Evolutionary conservation across 2,888 invertebrate genomes (phyloP), one percentile per base, ranked within the genome.

Genomic region (Tortricodes alternella): DNA sequence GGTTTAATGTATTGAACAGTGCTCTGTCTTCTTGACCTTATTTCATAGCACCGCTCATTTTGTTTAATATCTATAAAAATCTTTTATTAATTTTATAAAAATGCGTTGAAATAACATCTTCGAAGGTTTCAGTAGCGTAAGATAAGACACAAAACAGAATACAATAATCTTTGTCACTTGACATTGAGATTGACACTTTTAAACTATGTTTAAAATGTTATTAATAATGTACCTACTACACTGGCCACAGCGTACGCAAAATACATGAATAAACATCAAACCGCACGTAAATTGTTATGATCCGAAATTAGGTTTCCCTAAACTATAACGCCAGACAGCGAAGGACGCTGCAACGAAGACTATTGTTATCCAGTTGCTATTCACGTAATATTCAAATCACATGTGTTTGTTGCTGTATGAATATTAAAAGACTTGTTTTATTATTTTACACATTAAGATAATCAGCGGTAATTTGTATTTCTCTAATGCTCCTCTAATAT

Each of bases 1-100:
- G 53, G 53, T 53, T 53, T 55, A 43, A 56, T 56, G 37, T 32
- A 16, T 50, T 38, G 9, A 44, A 24, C 49, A 50, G 56, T 38
- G 29, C 49, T 41, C 24, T 29, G 53, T 48, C 37, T 37, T 11
- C 21, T 37, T 38, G 44, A 38, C 50, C 37, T 56, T 38, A 21
- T 49, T 55, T 49, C 18, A 21, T 21, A 41, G 35, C 11, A 23
- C 15, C 2, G 27, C 23, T 18, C 32, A 24, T 21, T 53, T 32
- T 29, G 9, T 46, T 8, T 4, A 5, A 9, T 27, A 18, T n/a
- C 27, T 44, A 29, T n/a, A 29, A n/a, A n/a, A n/a, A n/a, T n/a
- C n/a, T 18, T 18, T 41, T 41, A 15, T 5, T 41, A 15, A 13
- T 41, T 24, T 24, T 23, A 24, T 23, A 24, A 24, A 41, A 41